Base-by-base conservation (phyloP, 1,140 invertebrate genomes). In the Maniola jurtina region DNA sequence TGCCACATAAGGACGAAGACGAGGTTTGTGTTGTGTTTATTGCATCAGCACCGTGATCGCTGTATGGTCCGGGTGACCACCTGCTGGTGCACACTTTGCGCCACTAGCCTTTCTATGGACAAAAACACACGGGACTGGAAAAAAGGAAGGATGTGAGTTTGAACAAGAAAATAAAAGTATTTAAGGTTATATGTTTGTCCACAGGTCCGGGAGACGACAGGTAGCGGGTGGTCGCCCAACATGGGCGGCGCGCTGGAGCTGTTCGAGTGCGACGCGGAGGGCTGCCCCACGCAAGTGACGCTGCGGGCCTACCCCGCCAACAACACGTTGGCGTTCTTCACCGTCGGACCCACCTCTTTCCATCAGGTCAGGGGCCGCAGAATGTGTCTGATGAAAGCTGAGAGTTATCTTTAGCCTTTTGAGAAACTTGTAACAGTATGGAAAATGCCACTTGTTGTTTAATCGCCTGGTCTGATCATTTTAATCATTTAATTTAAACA, bases 271-370 rank as follows among this genome's bases (percentile, higher is more conserved):
- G 93, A 94, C 73, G 88, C 85, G n/a, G 69, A 86, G 47, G 92
- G 92, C 11, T 84, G 91, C 38, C 94, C 95, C 1, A 79, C 81
- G 6, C 79, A 91, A 0, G 88, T 93, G 13, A 88, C 91, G 2
- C 87, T 85, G 33, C 91, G 92, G 52, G 84, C 95, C 38, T 68
- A 91, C 38, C 95, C 95, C 0, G 88, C 92, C 64, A 95, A 94
- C 75, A 96, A 96, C 86, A 94, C 93, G 63, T 91, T 96, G 25
- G 92, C 94, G 15, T 95, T 96, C 75, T 96, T 96, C 68, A 93
- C 94, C 81, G 95, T 96, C 9, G 87, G 87, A 1, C 76, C 83
- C 10, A 68, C 79, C 36, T 83, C 87, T 42, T 88, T 79, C 71
- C 87, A 89, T 52, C 85, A 89, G 80, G 84, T 85, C 6, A 15